phyloP scores from a whole-genome alignment of 2,888 invertebrate species.

The Lapara coniferarum region DNA sequence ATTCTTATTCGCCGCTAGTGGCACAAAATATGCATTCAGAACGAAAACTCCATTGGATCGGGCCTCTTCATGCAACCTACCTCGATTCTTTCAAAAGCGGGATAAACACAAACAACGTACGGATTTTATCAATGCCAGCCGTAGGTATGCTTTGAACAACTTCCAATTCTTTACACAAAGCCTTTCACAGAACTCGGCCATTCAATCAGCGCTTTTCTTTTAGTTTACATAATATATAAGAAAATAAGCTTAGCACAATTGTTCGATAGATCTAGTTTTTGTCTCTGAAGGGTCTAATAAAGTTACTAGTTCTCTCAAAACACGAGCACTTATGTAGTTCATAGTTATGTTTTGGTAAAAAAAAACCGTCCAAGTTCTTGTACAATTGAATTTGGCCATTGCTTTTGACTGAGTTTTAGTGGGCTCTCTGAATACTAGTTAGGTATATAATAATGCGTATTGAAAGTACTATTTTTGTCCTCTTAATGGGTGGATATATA shows the following conservation, averaged over 20 bases:
- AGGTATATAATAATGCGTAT: not conserved
- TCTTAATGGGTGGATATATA: no score
- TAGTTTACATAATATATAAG: constrained; percentile 19
- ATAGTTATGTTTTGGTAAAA: constrained; percentile 17
- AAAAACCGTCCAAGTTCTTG: not conserved
- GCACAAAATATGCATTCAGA: constrained; percentile 12
- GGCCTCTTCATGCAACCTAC: constrained; percentile 7
- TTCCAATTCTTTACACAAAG: constrained; percentile 19
- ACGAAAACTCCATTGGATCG: constrained; percentile 19
- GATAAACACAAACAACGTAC: constrained; percentile 20
- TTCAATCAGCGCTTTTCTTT: constrained; percentile 24
- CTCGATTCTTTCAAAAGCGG: constrained; percentile 20
- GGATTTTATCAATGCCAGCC: constrained; percentile 27
- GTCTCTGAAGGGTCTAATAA: constrained; percentile 16
- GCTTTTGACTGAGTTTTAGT: constrained; percentile 1
- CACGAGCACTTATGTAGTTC: not conserved
- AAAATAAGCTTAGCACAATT: not conserved
- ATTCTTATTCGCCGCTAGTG: constrained; percentile 1
- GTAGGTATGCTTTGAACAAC: constrained; percentile 25
- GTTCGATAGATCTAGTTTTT: not conserved
- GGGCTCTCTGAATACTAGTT: not conserved
- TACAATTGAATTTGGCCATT: constrained; percentile 14
- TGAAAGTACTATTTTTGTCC: not conserved
- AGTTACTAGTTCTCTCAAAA: constrained; percentile 17
- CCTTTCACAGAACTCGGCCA: constrained; percentile 26